Conservation (phyloP, 2,797 vertebrate species). For the Sebastes hubbsi region DNA sequence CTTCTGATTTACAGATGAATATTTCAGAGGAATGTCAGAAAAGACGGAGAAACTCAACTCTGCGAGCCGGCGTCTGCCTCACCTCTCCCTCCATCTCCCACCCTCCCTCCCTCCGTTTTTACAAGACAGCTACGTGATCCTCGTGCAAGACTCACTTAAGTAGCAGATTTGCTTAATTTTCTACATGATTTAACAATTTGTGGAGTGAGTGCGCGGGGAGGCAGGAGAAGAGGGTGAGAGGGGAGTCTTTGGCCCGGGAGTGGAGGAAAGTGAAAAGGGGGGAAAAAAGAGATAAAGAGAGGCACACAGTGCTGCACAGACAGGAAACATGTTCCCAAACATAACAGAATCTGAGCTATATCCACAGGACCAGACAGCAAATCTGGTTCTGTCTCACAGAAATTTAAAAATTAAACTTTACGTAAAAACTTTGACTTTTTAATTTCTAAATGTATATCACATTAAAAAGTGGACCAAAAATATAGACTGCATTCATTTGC, state of each 20-base stretch:
- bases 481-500: background rate
- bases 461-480: conserved; percentile 9
- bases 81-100: conserved; percentile 34
- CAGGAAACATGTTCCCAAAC: conserved; percentile 24
- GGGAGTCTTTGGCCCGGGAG: conserved; percentile 20
- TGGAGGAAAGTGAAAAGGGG: conserved; percentile 42
- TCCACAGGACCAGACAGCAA: background rate
- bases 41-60: conserved; percentile 67
- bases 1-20: conserved; percentile 81
- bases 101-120: conserved; percentile 24
- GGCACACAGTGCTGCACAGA: conserved; percentile 12
- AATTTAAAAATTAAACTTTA: conserved; percentile 21
- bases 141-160: conserved; percentile 64
- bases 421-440: conserved; percentile 38
- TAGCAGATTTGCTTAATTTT: conserved; percentile 78
- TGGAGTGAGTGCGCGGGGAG: conserved; percentile 43
- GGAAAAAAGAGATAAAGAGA: conserved; percentile 12
- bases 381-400: background rate
- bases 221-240: conserved; percentile 25
- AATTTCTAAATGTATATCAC: background rate
- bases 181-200: conserved; percentile 82
- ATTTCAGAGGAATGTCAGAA: conserved; percentile 76
- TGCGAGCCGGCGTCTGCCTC: conserved; percentile 43
- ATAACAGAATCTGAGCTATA: conserved; percentile 3
- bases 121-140: conserved; percentile 67